Evolutionary conservation across 2,113 vertebrate species (phyloP).

Genomic region (Lagopus leucura): DNA sequence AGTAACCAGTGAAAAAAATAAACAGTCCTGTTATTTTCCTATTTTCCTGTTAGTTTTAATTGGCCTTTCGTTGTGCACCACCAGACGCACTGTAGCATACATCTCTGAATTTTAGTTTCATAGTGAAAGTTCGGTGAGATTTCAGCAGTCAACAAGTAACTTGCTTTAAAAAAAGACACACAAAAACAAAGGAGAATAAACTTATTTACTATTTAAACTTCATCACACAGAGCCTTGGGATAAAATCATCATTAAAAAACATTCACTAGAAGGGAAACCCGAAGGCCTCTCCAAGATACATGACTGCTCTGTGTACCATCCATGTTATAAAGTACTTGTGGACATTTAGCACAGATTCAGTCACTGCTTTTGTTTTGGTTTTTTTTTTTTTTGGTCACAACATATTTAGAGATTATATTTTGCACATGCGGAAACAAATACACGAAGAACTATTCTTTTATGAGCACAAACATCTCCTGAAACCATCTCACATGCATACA

Average conservation of each 20-base stretch:
- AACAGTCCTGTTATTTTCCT: neutral
- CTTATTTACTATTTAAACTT: slow-evolving; percentile 69
- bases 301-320: neutral
- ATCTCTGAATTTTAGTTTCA: slow-evolving; percentile 58
- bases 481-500: neutral
- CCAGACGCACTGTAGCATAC: neutral
- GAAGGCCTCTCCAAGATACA: neutral
- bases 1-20: neutral
- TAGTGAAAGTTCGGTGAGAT: slow-evolving; percentile 47
- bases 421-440: neutral
- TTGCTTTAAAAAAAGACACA: neutral
- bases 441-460: neutral
- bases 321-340: neutral
- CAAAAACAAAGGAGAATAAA: too few species aligned
- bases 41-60: slow-evolving; percentile 20
- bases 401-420: neutral
- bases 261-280: neutral
- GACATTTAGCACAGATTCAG: neutral
- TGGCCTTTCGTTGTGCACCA: slow-evolving; percentile 15
- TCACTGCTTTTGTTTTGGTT: too few species aligned
- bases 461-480: neutral
- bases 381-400: neutral
- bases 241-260: slow-evolving; percentile 40
- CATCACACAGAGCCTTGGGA: slow-evolving; percentile 54
- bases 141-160: slow-evolving; percentile 62